Base-by-base conservation (phyloP, 1,140 invertebrate species). In the Marisa cornuarietis region DNA sequence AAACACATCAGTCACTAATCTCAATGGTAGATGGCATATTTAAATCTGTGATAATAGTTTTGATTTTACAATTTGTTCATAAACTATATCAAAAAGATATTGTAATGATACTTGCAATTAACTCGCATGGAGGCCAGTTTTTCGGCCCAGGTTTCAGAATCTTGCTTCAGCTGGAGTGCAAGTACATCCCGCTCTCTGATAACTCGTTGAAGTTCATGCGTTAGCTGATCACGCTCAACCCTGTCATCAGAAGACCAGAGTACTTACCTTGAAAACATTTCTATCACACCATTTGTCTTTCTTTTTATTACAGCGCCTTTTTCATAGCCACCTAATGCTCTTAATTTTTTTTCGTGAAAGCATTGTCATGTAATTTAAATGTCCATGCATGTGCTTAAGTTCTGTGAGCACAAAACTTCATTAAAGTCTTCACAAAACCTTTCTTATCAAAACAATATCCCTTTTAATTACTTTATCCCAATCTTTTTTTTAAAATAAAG, bases 161-260 rank as follows among this genome's bases (percentile, higher is more conserved):
- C 86, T 20, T 87, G 77, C 79, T 84, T 82, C 42, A 88, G 82
- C 74, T 88, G 87, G 24, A 76, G 69, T 2, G 85, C 82, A 42
- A 88, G 66, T 66, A 76, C 75, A 74, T 88, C 86, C 65, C 87
- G 82, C 71, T 88, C 87, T 52, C 71, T 82, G 18, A 80, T 86
- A 9, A 87, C 86, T 76, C 72, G 82, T 66, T 83, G 82, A 51
- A 87, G 78, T 26, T 88, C 87, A 26, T 62, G 52, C 14, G 68
- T 71, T 68, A 87, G 54, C 49, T 85, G 78, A 14, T 81, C 65
- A 61, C 42, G 71, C 18, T 80, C 80, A 22, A 79, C 68, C 73
- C 79, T 79, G 68, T 73, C 8, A 18, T 42, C n/a, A 58, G 9
- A 14, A 8, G 11, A 58, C 54, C 54, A 58, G 11, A 58, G 16